Percentiles rank a stretch among this genome's conserved stretches.
These are phyloP conservation scores for Hypomecis atomaria DNA, from an alignment of 2,888 invertebrate species.

Conservation along the genomic window DNA sequence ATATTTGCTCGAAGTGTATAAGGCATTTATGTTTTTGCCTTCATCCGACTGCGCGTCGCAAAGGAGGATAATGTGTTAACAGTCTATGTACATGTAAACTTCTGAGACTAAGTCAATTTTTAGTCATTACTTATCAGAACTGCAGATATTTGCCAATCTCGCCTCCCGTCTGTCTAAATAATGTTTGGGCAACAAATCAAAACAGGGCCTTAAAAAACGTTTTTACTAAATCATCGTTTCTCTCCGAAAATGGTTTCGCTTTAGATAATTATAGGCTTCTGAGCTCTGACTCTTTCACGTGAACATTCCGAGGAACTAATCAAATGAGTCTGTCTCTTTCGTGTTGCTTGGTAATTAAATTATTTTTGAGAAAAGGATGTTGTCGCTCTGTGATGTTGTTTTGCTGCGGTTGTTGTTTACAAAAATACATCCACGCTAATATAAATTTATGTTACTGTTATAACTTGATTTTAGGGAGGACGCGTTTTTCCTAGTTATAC, in stretches of 20 bases:
- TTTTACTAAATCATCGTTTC: conserved; percentile 82
- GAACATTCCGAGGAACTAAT: conserved; percentile 69
- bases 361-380: conserved; percentile 36
- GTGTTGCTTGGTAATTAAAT: conserved; percentile 40
- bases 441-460: no score
- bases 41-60: no score
- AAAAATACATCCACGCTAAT: not conserved
- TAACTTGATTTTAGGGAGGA: no score
- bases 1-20: no score
- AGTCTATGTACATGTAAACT: no score
- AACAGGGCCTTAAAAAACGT: conserved; percentile 75
- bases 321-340: conserved; percentile 51
- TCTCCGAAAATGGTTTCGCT: conserved; percentile 75
- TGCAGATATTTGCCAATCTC: conserved; percentile 43
- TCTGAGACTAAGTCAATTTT: conserved; percentile 4
- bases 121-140: conserved; percentile 12
- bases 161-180: conserved; percentile 52
- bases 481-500: no score
- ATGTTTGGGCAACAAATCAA: conserved; percentile 80
- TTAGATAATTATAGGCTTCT: conserved; percentile 81
- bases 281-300: conserved; percentile 56
- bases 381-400: conserved; percentile 17
- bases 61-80: no score
- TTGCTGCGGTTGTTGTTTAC: conserved; percentile 3
- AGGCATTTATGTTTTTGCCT: no score